Evolutionary conservation across 2,113 vertebrate genomes (phyloP).

Genomic region (Dromaius novaehollandiae): DNA sequence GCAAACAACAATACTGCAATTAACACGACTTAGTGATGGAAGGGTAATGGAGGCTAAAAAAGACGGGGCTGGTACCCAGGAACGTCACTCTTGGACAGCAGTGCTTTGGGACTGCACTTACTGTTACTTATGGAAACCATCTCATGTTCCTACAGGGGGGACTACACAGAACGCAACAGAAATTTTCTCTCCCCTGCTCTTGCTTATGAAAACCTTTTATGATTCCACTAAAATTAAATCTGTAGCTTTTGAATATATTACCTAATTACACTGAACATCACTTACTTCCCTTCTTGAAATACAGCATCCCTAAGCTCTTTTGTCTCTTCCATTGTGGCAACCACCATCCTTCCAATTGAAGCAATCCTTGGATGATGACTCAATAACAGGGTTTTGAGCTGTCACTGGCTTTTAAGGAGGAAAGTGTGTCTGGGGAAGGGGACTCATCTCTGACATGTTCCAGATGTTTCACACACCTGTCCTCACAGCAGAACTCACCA

Average conservation of each 20-base stretch:
- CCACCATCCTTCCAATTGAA: background rate
- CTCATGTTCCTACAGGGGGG: background rate
- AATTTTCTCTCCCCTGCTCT: background rate
- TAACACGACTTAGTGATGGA: too few species aligned
- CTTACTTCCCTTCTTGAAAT: background rate
- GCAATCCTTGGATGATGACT: background rate
- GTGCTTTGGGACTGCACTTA: background rate
- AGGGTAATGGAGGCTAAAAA: background rate
- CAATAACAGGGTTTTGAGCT: background rate
- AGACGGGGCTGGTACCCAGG: background rate
- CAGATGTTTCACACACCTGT: slow-evolving; percentile 31
- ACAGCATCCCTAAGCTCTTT: background rate
- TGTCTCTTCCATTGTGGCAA: background rate
- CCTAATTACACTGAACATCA: background rate
- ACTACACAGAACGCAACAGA: background rate
- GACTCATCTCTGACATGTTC: background rate
- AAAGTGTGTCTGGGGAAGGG: background rate
- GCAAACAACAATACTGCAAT: too few species aligned
- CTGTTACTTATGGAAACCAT: background rate
- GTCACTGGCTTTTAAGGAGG: background rate
- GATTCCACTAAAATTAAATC: background rate
- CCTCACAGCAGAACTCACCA: background rate
- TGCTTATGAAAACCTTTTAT: too few species aligned
- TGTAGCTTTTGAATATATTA: background rate
- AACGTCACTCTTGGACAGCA: background rate